Evolutionary conservation across 2,888 invertebrate species (phyloP).

Genomic region (Tipula vernalis): DNA sequence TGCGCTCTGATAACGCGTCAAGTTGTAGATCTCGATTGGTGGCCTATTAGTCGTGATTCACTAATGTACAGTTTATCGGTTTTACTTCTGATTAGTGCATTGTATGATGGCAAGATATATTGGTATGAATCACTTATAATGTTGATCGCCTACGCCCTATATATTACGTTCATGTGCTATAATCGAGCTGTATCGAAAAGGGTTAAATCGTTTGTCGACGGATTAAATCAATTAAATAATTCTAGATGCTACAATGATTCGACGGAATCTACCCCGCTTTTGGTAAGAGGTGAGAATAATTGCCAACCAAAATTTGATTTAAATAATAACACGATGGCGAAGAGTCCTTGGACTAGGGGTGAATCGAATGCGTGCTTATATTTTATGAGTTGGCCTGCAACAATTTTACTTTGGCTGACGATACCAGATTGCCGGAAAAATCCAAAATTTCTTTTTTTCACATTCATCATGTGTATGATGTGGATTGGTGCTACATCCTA

Average conservation of each 20-base stretch:
- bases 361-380: conserved; percentile 45
- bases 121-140: conserved; percentile 65
- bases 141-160: conserved; percentile 54
- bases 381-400: conserved; percentile 62
- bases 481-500: conserved; percentile 77
- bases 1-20: conserved; percentile 52
- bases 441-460: conserved; percentile 47
- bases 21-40: conserved; percentile 59
- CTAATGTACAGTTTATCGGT: conserved; percentile 60
- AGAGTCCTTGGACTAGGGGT: conserved; percentile 38
- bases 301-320: conserved; percentile 16
- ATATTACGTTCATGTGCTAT: conserved; percentile 62
- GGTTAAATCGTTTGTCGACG: conserved; percentile 27
- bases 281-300: conserved; percentile 18
- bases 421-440: conserved; percentile 63
- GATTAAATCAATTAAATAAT: conserved; percentile 39
- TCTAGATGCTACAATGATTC: conserved; percentile 32
- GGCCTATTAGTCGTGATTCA: conserved; percentile 64
- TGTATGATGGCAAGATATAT: conserved; percentile 57
- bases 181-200: conserved; percentile 44
- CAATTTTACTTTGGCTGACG: conserved; percentile 53
- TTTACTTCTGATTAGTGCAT: conserved; percentile 47
- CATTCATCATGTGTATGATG: conserved; percentile 65
- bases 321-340: conserved; percentile 17
- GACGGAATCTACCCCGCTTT: conserved; percentile 36